Conservation (phyloP, 2,797 vertebrate genomes). For the Gymnoscopelus microlampas region DNA sequence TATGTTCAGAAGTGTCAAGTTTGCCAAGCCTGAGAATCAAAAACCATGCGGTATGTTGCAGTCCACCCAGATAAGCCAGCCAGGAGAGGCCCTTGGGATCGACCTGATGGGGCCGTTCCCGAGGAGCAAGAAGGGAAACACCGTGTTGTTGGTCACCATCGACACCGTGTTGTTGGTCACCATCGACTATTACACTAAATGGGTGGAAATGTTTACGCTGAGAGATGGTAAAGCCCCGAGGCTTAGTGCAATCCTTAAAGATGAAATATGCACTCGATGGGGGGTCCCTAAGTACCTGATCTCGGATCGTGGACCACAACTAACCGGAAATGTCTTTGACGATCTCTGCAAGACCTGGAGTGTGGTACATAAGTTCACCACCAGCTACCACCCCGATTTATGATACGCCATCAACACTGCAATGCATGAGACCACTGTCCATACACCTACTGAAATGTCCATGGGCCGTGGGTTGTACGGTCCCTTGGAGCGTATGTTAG, state of each 20-base stretch:
- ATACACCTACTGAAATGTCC: too few species aligned
- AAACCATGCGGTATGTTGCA: not conserved
- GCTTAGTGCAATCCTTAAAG: not conserved
- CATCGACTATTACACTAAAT: not conserved
- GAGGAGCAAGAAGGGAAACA: not conserved
- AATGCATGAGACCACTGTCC: not conserved
- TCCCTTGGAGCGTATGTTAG: too few species aligned
- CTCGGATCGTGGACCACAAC: too few species aligned
- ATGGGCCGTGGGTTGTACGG: too few species aligned
- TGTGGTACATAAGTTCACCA: too few species aligned
- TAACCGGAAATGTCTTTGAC: too few species aligned
- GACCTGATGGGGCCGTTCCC: not conserved
- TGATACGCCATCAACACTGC: not conserved
- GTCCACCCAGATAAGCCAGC: not conserved
- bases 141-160: not conserved
- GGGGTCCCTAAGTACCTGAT: not conserved
- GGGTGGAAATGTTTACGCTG: conserved; percentile 2
- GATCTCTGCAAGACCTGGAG: too few species aligned
- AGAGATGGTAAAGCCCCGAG: not conserved
- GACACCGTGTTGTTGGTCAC: not conserved
- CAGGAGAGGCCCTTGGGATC: not conserved
- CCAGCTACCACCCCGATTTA: not conserved
- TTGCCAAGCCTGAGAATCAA: not conserved
- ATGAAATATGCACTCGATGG: conserved; percentile 25
- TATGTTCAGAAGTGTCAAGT: not conserved